These are phyloP conservation scores for Scolanthus callimorphus DNA, from an alignment of 92 coral and sea anemone genomes.

Conservation along the genomic window DNA sequence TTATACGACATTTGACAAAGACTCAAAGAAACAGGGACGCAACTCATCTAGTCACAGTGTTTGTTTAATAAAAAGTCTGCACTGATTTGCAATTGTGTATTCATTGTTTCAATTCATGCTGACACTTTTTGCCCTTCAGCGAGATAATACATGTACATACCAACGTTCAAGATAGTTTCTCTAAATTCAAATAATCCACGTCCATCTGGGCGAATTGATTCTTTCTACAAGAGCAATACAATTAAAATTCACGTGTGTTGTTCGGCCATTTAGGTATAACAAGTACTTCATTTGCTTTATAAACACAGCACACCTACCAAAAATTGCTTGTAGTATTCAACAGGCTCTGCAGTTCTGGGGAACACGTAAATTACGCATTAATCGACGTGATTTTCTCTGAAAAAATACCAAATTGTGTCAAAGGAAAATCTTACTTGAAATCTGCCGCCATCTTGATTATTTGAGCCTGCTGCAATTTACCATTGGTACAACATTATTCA, in stretches of 20 bases:
- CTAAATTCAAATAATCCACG: slow-evolving; percentile 77
- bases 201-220: slow-evolving; percentile 92
- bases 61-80: too few species aligned
- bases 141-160: too few species aligned
- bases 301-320: slow-evolving; percentile 71
- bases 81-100: too few species aligned
- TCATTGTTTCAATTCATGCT: too few species aligned
- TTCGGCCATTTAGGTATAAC: too few species aligned
- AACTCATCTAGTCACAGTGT: too few species aligned
- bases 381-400: background rate
- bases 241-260: too few species aligned
- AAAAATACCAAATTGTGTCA: background rate
- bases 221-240: slow-evolving; percentile 55
- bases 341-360: slow-evolving; percentile 87
- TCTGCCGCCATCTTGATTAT: slow-evolving; percentile 92
- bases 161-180: slow-evolving; percentile 86
- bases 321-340: slow-evolving; percentile 89
- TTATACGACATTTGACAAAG: too few species aligned
- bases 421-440: slow-evolving; percentile 65
- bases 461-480: too few species aligned
- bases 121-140: background rate
- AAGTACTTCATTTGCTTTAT: too few species aligned
- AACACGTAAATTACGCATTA: background rate
- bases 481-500: too few species aligned
- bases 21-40: too few species aligned